Base-by-base conservation (phyloP, 1,140 invertebrate species). In the Heliconius nattereri region DNA sequence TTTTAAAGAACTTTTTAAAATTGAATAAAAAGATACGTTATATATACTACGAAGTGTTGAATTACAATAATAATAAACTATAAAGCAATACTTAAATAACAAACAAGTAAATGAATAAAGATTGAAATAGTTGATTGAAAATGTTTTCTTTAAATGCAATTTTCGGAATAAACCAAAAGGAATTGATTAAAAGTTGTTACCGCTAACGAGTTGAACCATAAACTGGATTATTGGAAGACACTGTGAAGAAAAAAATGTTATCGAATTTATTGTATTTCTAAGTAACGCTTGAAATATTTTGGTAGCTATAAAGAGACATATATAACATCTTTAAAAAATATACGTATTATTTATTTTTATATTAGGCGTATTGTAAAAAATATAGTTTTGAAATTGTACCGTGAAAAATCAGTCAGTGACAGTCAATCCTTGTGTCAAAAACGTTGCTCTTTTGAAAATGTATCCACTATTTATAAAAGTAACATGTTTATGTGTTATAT, bases 151-250 rank as follows among this genome's bases (percentile, higher is more conserved):
- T 16, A 76, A 76, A 76, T 19, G 57, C 57, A 60, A 35, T 76
- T 76, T 76, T 66, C 74, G 45, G 60, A 23, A 75, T 75, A 76
- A 76, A 66, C 75, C 57, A 37, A 75, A 75, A 75, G 29, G 52
- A 76, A 76, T 76, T 60, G 75, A 76, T 32, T 76, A 29, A 66
- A 76, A 60, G 60, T 76, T 60, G 75, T 76, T 76, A 76, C 29
- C 75, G 75, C 75, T 76, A 76, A 76, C 75, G 75, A 76, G 75
- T 66, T 76, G 75, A 60, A 57, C 57, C 75, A 26, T 37, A 76
- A 76, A 76, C 57, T 76, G 57, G 70, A 54, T 76, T 76, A 76
- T 76, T 60, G 57, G 52, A 60, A 60, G 54, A 60, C 54, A 60
- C 54, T 60, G 19, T 57, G 11, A 60, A 23, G 54, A 60, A 60